phyloP scores from a whole-genome alignment of 2,797 vertebrate genomes.

The Xenops minutus region DNA sequence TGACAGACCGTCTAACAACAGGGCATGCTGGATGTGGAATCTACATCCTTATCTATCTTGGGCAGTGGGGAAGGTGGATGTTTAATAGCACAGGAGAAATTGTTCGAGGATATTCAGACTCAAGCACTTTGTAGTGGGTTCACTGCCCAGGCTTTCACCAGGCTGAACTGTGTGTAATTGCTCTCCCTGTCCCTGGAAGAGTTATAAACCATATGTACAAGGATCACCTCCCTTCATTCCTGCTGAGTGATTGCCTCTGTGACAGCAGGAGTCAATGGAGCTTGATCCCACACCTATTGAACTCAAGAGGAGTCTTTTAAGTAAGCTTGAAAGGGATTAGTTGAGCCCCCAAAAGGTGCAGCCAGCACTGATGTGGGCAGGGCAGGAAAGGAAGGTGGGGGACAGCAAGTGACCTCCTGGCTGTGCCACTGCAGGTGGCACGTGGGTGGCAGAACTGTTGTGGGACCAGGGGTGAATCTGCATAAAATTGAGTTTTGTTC shows the following conservation, averaged over 20 bases:
- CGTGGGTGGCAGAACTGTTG: fast-evolving
- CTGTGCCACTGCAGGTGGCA: neutral
- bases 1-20: neutral
- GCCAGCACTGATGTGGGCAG: neutral
- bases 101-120: neutral
- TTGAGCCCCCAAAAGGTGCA: neutral
- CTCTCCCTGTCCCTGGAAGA: neutral
- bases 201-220: neutral
- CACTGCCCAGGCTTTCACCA: neutral
- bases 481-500: neutral
- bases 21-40: neutral
- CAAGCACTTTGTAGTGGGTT: neutral
- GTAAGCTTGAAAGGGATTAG: neutral
- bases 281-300: neutral
- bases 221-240: neutral
- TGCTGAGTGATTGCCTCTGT: neutral
- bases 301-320: neutral
- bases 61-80: neutral
- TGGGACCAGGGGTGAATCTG: neutral
- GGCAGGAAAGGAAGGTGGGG: neutral
- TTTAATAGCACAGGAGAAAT: neutral
- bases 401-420: neutral
- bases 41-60: neutral
- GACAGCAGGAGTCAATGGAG: neutral
- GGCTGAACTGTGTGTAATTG: neutral